These are phyloP conservation scores for Philonicus albiceps DNA, from an alignment of 2,888 invertebrate genomes.

Conservation along the genomic window DNA sequence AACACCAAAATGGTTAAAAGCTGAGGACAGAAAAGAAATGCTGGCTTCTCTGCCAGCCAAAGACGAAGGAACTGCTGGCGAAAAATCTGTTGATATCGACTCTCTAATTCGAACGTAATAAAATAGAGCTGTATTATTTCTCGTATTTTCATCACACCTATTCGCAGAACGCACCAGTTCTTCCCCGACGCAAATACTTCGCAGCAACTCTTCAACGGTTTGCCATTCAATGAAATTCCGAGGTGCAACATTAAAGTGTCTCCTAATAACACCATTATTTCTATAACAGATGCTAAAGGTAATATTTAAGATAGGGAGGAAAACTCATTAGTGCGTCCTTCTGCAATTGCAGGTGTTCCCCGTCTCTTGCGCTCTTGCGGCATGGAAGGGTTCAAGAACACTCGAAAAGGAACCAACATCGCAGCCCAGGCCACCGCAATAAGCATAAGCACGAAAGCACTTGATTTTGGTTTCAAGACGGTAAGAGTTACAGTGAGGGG, in stretches of 20 bases:
- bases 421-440: slow-evolving; percentile 96
- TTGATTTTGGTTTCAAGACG: slow-evolving; percentile 76
- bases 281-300: slow-evolving; percentile 76
- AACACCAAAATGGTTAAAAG: slow-evolving; percentile 55
- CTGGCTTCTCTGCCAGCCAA: slow-evolving; percentile 65
- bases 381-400: slow-evolving; percentile 93
- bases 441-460: slow-evolving; percentile 73
- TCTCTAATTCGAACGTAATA: slow-evolving; percentile 61
- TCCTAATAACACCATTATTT: slow-evolving; percentile 88
- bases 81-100: slow-evolving; percentile 76
- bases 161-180: slow-evolving; percentile 71
- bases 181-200: slow-evolving; percentile 81
- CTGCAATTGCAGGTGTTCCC: slow-evolving; percentile 62
- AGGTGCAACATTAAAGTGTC: slow-evolving; percentile 83
- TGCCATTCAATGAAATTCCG: slow-evolving; percentile 80
- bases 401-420: slow-evolving; percentile 94
- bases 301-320: slow-evolving; percentile 46
- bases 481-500: slow-evolving; percentile 82
- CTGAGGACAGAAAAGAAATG: slow-evolving; percentile 67
- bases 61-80: slow-evolving; percentile 83
- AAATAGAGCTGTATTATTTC: background rate
- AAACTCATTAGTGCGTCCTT: background rate
- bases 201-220: slow-evolving; percentile 75
- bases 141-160: background rate
- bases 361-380: slow-evolving; percentile 80